phyloP scores from a whole-genome alignment of 2,888 invertebrate species.

The Prosapia bicincta region DNA sequence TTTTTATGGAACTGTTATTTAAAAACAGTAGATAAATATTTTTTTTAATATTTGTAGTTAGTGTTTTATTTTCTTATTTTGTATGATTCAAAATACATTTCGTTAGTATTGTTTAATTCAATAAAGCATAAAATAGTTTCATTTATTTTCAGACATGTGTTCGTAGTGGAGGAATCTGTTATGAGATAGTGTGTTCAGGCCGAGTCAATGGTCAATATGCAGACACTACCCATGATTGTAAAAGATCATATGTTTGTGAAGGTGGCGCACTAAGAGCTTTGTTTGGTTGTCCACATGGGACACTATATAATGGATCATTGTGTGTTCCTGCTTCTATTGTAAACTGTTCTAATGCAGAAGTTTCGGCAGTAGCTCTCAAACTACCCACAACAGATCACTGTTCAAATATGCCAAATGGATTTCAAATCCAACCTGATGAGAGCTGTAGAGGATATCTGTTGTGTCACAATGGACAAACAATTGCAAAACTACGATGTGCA shows the following conservation, averaged over 20 bases:
- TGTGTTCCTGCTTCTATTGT: slow-evolving; percentile 26
- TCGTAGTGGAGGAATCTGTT: slow-evolving; percentile 52
- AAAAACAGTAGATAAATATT: too few species aligned
- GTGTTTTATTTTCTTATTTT: too few species aligned
- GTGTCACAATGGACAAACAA: slow-evolving; percentile 42
- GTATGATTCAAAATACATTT: too few species aligned
- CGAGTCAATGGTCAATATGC: slow-evolving; percentile 55
- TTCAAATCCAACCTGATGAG: slow-evolving; percentile 40
- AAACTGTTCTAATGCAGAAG: slow-evolving; percentile 4
- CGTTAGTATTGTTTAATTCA: too few species aligned
- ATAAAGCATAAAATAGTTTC: too few species aligned
- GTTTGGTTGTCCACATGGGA: slow-evolving; percentile 34
- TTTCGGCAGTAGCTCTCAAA: slow-evolving; percentile 15
- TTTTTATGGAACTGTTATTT: too few species aligned
- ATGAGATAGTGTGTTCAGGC: slow-evolving; percentile 58
- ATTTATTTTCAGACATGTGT: slow-evolving; percentile 36
- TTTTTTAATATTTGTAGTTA: too few species aligned
- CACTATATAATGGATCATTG: slow-evolving; percentile 34
- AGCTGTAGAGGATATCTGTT: slow-evolving; percentile 43
- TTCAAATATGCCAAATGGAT: slow-evolving; percentile 41
- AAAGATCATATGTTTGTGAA: slow-evolving; percentile 51
- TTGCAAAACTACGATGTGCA: slow-evolving; percentile 43
- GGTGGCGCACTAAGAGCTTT: slow-evolving; percentile 44
- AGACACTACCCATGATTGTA: slow-evolving; percentile 57
- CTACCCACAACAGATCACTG: slow-evolving; percentile 38